Conservation (phyloP, 30 jellyfish, hydroid and myxozoan genomes). For the Mastigias papua region DNA sequence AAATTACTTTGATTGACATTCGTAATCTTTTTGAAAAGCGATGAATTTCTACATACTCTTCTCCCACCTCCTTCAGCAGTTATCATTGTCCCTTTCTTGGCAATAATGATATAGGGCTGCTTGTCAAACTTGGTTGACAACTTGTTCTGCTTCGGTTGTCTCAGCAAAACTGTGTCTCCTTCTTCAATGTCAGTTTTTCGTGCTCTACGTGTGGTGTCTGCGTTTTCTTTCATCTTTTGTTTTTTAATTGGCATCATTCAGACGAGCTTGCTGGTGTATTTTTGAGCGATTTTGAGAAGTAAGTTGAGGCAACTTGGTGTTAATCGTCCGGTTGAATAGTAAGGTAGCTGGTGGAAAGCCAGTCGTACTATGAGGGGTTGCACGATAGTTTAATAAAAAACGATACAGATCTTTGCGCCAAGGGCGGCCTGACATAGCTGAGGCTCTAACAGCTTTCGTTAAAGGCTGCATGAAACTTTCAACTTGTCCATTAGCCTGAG, state of each 20-base stretch:
- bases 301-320: constrained; percentile 26
- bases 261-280: background rate
- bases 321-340: constrained; percentile 22
- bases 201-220: constrained; percentile 5
- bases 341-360: constrained; percentile 42
- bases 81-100: too few species aligned
- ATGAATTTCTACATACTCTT: too few species aligned
- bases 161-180: constrained; percentile 7
- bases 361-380: constrained; percentile 35
- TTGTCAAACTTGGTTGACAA: constrained; percentile 7
- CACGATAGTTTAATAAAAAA: constrained; percentile 16
- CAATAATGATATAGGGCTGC: too few species aligned
- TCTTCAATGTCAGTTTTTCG: background rate
- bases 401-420: constrained; percentile 13
- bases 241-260: background rate
- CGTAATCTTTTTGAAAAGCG: too few species aligned
- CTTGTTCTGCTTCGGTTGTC: constrained; percentile 11
- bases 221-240: constrained; percentile 15
- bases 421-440: background rate
- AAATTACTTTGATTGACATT: too few species aligned
- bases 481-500: too few species aligned
- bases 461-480: too few species aligned
- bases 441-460: too few species aligned
- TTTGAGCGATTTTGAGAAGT: background rate
- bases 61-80: too few species aligned